Conservation (phyloP, 2,113 vertebrate species). For the Ailurus styani region DNA sequence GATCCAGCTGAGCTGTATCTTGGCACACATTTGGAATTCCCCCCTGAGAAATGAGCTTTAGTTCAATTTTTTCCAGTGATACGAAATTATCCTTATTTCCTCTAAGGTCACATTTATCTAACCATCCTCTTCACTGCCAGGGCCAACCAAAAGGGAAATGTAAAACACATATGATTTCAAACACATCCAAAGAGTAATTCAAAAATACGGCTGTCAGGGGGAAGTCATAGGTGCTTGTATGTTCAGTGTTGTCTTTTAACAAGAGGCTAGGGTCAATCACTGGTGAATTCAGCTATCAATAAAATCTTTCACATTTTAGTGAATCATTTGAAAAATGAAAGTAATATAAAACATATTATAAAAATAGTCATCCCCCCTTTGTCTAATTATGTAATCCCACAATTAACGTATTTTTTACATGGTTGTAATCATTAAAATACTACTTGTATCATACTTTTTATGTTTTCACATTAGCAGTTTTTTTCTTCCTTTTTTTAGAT, state of each 20-base stretch:
- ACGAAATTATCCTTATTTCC: background rate
- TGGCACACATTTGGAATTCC: background rate
- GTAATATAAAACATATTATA: background rate
- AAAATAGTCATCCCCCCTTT: background rate
- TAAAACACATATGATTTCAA: background rate
- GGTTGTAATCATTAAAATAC: accelerated
- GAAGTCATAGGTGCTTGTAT: accelerated
- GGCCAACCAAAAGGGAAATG: background rate
- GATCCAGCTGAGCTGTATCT: background rate
- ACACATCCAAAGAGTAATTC: background rate
- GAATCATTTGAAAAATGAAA: background rate
- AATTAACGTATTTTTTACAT: accelerated
- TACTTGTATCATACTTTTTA: accelerated
- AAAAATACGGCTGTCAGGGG: accelerated
- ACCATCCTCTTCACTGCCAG: background rate
- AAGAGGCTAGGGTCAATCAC: too few relatives aligned
- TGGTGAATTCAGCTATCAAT: background rate
- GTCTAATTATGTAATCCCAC: background rate
- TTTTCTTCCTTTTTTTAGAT: too few relatives aligned
- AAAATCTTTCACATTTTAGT: background rate
- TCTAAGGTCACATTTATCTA: background rate
- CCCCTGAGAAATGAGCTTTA: background rate
- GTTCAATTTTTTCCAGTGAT: background rate
- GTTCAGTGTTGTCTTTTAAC: background rate
- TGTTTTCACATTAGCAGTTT: background rate